A percentile compares a stretch with the other conserved stretches of the same genome.
phyloP scores from a whole-genome alignment of 2,888 invertebrate species.

The Plebejus melissa region DNA sequence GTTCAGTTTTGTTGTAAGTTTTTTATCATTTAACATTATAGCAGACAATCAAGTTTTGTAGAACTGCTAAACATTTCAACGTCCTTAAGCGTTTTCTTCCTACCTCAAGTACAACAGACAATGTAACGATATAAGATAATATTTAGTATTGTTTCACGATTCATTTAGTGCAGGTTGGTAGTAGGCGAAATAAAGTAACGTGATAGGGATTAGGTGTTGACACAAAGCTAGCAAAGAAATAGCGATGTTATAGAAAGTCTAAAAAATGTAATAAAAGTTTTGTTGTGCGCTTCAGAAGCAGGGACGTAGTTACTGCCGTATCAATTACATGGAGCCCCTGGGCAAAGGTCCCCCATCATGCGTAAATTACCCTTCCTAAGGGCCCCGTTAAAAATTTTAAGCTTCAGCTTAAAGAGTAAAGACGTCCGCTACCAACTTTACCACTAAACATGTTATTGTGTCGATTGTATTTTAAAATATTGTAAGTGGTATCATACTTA shows the following conservation, averaged over 20 bases:
- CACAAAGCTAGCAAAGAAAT: too few species aligned
- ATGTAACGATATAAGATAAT: conserved; percentile 19
- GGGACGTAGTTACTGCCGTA: too few species aligned
- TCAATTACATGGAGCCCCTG: too few species aligned
- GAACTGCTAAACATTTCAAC: neutral
- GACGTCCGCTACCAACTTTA: neutral
- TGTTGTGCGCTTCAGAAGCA: too few species aligned
- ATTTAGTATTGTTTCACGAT: conserved; percentile 5
- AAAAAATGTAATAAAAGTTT: too few species aligned
- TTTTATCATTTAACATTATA: neutral
- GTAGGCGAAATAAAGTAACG: neutral
- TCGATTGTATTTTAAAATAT: conserved; percentile 2
- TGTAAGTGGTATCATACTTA: neutral
- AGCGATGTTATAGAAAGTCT: too few species aligned
- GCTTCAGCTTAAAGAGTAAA: too few species aligned
- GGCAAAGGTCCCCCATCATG: too few species aligned
- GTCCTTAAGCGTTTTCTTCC: conserved; percentile 13
- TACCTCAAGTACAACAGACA: conserved; percentile 28
- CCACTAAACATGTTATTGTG: neutral
- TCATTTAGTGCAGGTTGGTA: neutral
- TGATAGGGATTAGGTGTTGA: too few species aligned
- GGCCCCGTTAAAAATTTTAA: too few species aligned
- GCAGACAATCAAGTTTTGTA: neutral
- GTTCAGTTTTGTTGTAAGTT: conserved; percentile 19
- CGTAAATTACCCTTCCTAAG: too few species aligned